Percentiles rank a stretch among this genome's conserved stretches.
These are phyloP conservation scores for Oxytorus armatus DNA, from an alignment of 2,888 invertebrate genomes.

Conservation along the genomic window DNA sequence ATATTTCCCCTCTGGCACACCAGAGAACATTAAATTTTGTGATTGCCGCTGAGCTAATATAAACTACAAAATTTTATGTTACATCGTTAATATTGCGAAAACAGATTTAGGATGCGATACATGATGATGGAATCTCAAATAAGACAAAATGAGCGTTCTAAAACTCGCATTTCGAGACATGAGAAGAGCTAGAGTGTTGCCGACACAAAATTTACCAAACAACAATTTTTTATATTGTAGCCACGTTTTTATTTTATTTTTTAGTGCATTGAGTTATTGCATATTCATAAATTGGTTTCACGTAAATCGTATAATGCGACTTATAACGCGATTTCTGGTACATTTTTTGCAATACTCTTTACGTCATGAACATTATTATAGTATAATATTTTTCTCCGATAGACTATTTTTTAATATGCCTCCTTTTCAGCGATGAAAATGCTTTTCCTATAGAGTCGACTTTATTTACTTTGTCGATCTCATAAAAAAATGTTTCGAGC, in stretches of 20 bases:
- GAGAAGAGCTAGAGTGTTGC: not conserved
- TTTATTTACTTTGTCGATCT: slow-evolving; percentile 1
- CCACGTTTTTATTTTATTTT: not conserved
- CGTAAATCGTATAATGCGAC: not conserved
- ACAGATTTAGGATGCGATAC: not conserved
- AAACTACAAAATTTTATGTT: not conserved
- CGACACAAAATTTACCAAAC: not conserved
- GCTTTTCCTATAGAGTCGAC: no score
- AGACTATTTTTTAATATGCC: no score
- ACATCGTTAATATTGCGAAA: not conserved
- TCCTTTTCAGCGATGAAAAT: no score
- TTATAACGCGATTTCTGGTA: not conserved
- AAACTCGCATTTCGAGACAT: not conserved
- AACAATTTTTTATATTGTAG: not conserved
- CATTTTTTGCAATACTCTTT: not conserved
- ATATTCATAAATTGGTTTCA: not conserved
- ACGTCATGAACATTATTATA: not conserved
- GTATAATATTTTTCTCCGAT: no score
- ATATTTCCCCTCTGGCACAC: not conserved
- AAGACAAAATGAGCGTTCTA: not conserved
- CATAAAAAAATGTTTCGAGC: slow-evolving; percentile 10
- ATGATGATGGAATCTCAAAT: not conserved
- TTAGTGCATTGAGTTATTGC: not conserved
- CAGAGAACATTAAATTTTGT: slow-evolving; percentile 15
- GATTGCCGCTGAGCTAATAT: not conserved